phyloP scores from a whole-genome alignment of 1,140 invertebrate genomes.

The Bactericera cockerelli region DNA sequence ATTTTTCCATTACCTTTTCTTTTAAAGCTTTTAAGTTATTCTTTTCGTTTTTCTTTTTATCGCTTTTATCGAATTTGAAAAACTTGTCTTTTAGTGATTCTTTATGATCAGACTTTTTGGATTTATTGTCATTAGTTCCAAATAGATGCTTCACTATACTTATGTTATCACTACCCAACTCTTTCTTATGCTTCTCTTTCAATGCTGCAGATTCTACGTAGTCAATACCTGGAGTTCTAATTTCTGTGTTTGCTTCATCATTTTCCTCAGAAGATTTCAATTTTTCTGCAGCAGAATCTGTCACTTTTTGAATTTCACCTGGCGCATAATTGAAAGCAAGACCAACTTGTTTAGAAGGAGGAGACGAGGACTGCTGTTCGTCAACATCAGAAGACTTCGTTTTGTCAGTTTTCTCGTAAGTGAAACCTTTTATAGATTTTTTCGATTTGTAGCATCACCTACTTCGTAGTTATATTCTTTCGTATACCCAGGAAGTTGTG shows the following conservation, averaged over 20 bases:
- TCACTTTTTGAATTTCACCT: constrained; percentile 54
- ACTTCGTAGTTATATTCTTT: constrained; percentile 42
- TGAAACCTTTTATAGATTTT: constrained; percentile 48
- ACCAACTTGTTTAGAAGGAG: constrained; percentile 44
- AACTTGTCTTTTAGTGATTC: neutral
- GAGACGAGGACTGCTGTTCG: constrained; percentile 43
- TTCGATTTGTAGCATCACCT: constrained; percentile 42
- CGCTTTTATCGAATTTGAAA: constrained; percentile 2
- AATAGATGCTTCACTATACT: neutral
- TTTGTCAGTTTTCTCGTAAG: constrained; percentile 48
- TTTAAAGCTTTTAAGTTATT: neutral
- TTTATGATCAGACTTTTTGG: constrained; percentile 13
- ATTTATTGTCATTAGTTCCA: constrained; percentile 12
- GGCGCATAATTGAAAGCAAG: constrained; percentile 77
- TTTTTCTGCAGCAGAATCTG: constrained; percentile 51
- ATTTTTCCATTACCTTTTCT: neutral
- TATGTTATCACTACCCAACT: constrained; percentile 10
- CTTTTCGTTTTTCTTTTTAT: neutral
- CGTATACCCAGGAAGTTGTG: constrained; percentile 35
- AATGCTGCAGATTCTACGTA: constrained; percentile 47
- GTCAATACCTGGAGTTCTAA: constrained; percentile 43
- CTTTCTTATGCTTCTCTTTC: constrained; percentile 33
- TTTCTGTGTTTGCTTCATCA: constrained; percentile 10
- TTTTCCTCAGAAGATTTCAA: constrained; percentile 35
- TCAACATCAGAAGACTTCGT: constrained; percentile 32